Evolutionary conservation across 2,797 vertebrate species (phyloP).

Genomic region (Florisuga fusca): DNA sequence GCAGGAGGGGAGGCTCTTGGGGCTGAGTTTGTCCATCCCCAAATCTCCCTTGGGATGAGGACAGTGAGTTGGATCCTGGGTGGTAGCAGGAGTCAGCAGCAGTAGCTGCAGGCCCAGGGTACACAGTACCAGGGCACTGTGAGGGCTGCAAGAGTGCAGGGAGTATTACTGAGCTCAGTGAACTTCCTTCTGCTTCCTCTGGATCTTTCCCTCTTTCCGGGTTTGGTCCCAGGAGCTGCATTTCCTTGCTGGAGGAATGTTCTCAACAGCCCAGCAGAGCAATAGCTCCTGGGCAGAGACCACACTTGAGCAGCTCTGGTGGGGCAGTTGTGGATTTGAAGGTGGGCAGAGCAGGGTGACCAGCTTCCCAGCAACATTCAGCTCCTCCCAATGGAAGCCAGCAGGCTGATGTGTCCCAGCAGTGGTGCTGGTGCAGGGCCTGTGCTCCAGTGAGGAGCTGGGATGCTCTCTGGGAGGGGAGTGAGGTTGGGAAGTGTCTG

Average conservation of each 20-base stretch:
- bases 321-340: neutral
- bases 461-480: neutral
- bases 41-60: neutral
- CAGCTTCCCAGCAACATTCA: accelerated
- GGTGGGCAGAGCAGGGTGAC: neutral
- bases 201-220: accelerated
- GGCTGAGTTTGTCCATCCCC: neutral
- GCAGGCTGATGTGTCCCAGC: neutral
- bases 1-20: neutral
- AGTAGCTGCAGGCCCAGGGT: neutral
- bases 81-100: neutral
- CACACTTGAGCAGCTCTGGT: neutral
- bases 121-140: neutral
- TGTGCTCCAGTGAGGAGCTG: neutral
- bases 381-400: neutral
- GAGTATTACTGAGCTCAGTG: neutral
- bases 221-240: accelerated
- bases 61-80: neutral
- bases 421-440: neutral
- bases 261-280: neutral
- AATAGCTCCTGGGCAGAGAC: neutral
- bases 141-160: neutral
- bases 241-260: neutral
- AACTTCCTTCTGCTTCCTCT: neutral
- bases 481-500: neutral